A percentile compares a stretch with the other conserved stretches of the same genome.
Conservation (phyloP, 2,888 invertebrate genomes). For the Carcina quercana region DNA sequence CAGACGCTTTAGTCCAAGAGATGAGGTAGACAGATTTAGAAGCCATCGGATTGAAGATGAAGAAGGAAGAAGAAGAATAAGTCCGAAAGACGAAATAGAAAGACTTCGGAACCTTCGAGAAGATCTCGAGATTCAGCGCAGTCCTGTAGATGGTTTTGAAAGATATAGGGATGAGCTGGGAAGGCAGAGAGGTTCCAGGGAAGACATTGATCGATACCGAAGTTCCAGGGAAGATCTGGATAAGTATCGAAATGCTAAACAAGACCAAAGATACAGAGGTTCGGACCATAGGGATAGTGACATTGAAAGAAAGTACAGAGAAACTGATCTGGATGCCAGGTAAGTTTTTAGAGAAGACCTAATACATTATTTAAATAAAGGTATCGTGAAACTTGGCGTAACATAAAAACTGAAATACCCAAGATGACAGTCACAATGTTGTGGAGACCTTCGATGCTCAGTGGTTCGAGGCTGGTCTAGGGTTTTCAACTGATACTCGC, state of each 20-base stretch:
- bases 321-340: constrained; percentile 40
- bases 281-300: constrained; percentile 40
- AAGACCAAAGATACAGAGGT: constrained; percentile 17
- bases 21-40: constrained; percentile 6
- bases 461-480: too few relatives aligned
- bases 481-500: too few relatives aligned
- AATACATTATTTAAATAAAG: too few relatives aligned
- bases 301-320: constrained; percentile 40
- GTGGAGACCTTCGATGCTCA: too few relatives aligned
- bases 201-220: constrained; percentile 13
- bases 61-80: background rate
- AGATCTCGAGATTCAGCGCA: constrained; percentile 5
- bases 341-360: too few relatives aligned
- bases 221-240: constrained; percentile 11
- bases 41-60: constrained; percentile 8
- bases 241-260: constrained; percentile 4
- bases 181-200: constrained; percentile 11
- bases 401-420: too few relatives aligned
- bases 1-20: constrained; percentile 28
- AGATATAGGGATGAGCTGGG: constrained; percentile 4
- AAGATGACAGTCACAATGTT: too few relatives aligned
- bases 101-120: constrained; percentile 7
- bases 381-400: too few relatives aligned
- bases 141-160: background rate
- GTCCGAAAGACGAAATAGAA: constrained; percentile 2